A percentile compares a stretch with the other conserved stretches of the same genome.
Conservation (phyloP, 1,140 invertebrate genomes). For the Eueides isabella region DNA sequence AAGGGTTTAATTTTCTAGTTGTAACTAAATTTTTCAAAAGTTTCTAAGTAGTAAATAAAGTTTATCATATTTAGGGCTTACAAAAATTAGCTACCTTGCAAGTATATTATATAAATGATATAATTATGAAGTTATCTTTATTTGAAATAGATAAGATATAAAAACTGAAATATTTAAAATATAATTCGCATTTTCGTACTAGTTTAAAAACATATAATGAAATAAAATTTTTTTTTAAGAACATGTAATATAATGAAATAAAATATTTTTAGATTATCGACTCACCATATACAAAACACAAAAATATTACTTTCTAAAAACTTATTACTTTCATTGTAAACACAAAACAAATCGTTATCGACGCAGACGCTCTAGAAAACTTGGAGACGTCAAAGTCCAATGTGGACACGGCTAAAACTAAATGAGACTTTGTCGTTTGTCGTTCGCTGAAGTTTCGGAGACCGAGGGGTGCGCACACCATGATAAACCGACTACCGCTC, state of each 20-base stretch:
- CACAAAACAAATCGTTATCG: background rate
- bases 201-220: background rate
- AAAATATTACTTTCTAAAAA: background rate
- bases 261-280: background rate
- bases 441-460: slow-evolving; percentile 32
- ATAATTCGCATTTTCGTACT: background rate
- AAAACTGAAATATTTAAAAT: background rate
- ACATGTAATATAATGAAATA: no score
- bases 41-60: no score
- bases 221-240: background rate
- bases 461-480: slow-evolving; percentile 55
- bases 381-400: slow-evolving; percentile 52
- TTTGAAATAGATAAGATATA: background rate
- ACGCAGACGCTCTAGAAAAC: background rate
- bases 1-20: no score
- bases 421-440: slow-evolving; percentile 50
- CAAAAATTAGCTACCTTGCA: no score
- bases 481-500: slow-evolving; percentile 56
- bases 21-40: no score
- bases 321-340: background rate
- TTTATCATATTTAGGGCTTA: no score
- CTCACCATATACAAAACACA: background rate
- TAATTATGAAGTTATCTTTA: background rate
- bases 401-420: slow-evolving; percentile 60
- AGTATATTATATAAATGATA: background rate